These are phyloP conservation scores for Plumapathes pennacea DNA, from an alignment of 92 coral and sea anemone genomes.

Conservation along the genomic window DNA sequence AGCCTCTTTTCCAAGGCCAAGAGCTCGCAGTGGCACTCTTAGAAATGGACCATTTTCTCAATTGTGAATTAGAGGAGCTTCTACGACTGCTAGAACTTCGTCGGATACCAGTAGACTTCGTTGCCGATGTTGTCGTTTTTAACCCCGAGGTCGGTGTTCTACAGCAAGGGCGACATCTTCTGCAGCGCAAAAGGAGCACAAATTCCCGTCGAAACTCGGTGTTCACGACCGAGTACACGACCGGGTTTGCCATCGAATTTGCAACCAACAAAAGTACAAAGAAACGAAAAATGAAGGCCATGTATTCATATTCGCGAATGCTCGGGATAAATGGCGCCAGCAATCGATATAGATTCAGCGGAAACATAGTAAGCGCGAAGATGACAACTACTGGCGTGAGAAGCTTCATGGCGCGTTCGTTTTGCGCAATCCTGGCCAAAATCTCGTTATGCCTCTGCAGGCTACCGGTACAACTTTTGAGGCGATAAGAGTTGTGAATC, in stretches of 20 bases:
- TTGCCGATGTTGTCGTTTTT: too few relatives aligned
- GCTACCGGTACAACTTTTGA: constrained; percentile 16
- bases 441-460: constrained; percentile 14
- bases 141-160: constrained; percentile 39
- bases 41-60: too few relatives aligned
- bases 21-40: too few relatives aligned
- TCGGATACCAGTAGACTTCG: too few relatives aligned
- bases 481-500: constrained; percentile 43
- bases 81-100: too few relatives aligned
- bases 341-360: constrained; percentile 32
- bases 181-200: constrained; percentile 39
- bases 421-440: constrained; percentile 62
- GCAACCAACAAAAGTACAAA: constrained; percentile 39
- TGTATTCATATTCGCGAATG: constrained; percentile 6
- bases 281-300: constrained; percentile 33
- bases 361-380: constrained; percentile 74
- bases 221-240: constrained; percentile 78
- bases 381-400: constrained; percentile 84
- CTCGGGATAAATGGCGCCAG: constrained; percentile 19
- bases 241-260: constrained; percentile 75
- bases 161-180: constrained; percentile 23
- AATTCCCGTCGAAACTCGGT: constrained; percentile 91
- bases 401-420: constrained; percentile 75
- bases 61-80: too few relatives aligned
- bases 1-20: too few relatives aligned